Conservation (phyloP, 2,113 vertebrate species). For the Tragelaphus buxtoni region DNA sequence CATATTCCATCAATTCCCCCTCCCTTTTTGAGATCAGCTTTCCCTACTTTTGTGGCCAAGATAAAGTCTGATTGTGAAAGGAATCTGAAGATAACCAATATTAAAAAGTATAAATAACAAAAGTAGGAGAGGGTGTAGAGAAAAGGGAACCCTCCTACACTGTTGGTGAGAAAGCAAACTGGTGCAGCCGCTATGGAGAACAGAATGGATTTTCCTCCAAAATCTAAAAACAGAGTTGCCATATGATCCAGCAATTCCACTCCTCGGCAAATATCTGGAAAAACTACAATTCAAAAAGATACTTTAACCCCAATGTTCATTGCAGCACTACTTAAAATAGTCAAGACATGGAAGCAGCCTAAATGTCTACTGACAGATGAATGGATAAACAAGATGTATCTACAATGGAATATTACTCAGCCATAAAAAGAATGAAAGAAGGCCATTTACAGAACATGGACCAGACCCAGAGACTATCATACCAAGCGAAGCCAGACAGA, state of each 20-base stretch:
- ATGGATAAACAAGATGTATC: not conserved
- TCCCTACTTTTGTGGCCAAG: not conserved
- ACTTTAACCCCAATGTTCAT: not conserved
- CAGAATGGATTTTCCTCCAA: not conserved
- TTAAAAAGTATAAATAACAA: not conserved
- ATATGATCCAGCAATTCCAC: not conserved
- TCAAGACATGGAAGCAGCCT: not conserved
- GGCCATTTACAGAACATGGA: not conserved
- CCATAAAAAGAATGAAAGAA: not conserved
- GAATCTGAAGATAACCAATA: not conserved
- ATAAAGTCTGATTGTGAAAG: not conserved
- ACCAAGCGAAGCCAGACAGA: not conserved
- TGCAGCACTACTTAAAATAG: not conserved
- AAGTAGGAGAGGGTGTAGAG: not conserved
- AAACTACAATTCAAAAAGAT: not conserved
- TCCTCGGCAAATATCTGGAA: not conserved
- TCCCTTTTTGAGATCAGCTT: not conserved
- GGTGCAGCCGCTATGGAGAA: not conserved
- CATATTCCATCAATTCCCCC: not conserved
- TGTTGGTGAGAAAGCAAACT: not conserved
- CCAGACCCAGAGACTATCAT: not conserved
- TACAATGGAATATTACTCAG: not conserved
- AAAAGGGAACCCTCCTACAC: not conserved
- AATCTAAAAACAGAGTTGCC: not conserved
- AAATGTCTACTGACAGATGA: not conserved